Evolutionary conservation across 2,113 vertebrate species (phyloP).

Genomic region (Tupaia chinensis): DNA sequence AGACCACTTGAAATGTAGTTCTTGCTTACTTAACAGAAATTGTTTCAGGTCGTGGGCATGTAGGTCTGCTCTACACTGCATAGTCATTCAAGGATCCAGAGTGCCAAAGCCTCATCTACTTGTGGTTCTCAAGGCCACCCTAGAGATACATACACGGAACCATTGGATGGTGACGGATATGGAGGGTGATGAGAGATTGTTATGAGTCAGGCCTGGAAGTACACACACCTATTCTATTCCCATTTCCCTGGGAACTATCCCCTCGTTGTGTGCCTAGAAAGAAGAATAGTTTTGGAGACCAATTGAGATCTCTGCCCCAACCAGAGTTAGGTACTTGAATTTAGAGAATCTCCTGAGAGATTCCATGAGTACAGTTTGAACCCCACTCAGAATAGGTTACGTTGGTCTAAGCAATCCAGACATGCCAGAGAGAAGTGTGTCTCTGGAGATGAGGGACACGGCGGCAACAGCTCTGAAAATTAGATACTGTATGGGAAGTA

Average conservation of each 20-base stretch:
- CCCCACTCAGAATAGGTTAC: fast-evolving
- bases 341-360: neutral
- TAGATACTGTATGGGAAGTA: neutral
- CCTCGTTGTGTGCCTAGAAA: neutral
- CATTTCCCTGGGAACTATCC: neutral
- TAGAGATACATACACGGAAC: neutral
- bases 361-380: neutral
- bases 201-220: neutral
- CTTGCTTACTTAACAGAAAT: neutral
- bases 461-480: neutral
- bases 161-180: neutral
- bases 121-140: neutral
- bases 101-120: neutral
- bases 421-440: neutral
- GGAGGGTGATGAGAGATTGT: neutral
- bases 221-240: neutral
- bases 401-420: neutral
- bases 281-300: neutral
- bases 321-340: neutral
- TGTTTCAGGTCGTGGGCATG: neutral
- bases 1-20: neutral
- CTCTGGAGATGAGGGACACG: neutral
- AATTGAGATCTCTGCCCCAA: neutral
- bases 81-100: neutral
- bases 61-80: neutral